Conservation (phyloP, 30 jellyfish, hydroid and myxozoan species). For the Hydractinia echinata region DNA sequence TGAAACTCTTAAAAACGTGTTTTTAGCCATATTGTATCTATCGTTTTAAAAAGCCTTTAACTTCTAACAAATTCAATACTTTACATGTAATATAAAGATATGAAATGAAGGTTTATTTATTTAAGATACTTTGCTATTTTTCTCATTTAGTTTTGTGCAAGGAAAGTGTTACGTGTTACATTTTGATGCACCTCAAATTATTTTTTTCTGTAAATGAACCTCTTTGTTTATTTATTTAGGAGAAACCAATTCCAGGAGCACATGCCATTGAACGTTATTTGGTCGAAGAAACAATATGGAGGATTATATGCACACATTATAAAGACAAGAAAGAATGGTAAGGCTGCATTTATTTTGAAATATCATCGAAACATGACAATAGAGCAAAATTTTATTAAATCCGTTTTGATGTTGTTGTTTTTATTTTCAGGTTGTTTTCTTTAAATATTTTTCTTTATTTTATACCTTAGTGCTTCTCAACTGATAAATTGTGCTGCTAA, state of each 20-base stretch:
- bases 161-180: background rate
- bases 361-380: background rate
- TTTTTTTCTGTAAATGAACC: background rate
- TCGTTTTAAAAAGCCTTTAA: too few relatives aligned
- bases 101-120: too few relatives aligned
- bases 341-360: background rate
- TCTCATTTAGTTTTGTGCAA: too few relatives aligned
- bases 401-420: background rate
- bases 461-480: slow-evolving; percentile 72
- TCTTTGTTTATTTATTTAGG: slow-evolving; percentile 40
- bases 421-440: background rate
- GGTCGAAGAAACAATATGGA: slow-evolving; percentile 84
- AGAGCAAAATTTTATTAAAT: background rate
- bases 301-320: slow-evolving; percentile 86
- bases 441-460: background rate
- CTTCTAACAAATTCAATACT: too few relatives aligned
- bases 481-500: slow-evolving; percentile 59
- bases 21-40: too few relatives aligned
- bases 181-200: background rate
- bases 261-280: slow-evolving; percentile 92
- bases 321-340: slow-evolving; percentile 98
- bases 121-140: background rate
- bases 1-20: background rate
- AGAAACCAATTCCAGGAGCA: slow-evolving; percentile 95
- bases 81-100: too few relatives aligned